phyloP scores from a whole-genome alignment of 92 coral and sea anemone species.

The Zoanthus sociatus region DNA sequence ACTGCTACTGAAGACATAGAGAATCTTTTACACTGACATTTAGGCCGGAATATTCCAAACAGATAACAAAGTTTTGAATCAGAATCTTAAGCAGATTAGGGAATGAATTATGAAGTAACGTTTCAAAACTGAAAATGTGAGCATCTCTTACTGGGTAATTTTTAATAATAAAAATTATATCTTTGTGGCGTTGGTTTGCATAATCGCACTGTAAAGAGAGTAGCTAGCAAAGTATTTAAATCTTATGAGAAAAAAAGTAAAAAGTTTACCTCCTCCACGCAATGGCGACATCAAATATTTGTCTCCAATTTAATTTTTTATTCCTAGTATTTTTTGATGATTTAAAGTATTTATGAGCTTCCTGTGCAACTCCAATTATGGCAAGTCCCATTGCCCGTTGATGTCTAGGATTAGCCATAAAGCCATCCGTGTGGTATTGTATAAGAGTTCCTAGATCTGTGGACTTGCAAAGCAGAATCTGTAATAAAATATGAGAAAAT shows the following conservation, averaged over 20 bases:
- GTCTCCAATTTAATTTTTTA: slow-evolving; percentile 75
- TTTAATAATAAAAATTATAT: too few relatives aligned
- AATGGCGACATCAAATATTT: slow-evolving; percentile 81
- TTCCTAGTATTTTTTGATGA: slow-evolving; percentile 58
- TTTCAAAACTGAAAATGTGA: too few relatives aligned
- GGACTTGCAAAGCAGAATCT: slow-evolving; percentile 81
- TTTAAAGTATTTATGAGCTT: slow-evolving; percentile 78
- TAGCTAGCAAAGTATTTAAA: not conserved
- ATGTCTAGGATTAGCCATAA: slow-evolving; percentile 75
- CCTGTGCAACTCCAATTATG: slow-evolving; percentile 86
- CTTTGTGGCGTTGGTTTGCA: too few relatives aligned
- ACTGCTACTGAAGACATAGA: too few relatives aligned
- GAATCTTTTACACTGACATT: too few relatives aligned
- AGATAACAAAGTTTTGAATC: too few relatives aligned
- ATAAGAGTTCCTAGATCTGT: slow-evolving; percentile 69
- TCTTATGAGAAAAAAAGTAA: not conserved
- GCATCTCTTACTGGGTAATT: too few relatives aligned
- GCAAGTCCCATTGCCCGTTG: slow-evolving; percentile 92
- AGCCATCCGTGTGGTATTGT: slow-evolving; percentile 87
- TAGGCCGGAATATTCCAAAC: too few relatives aligned
- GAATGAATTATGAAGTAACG: too few relatives aligned
- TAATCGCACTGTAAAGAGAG: too few relatives aligned
- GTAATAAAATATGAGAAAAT: not conserved
- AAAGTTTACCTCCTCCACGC: slow-evolving; percentile 84
- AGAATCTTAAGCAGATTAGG: too few relatives aligned